These are phyloP conservation scores for Papilio dardanus DNA, from an alignment of 1,140 invertebrate species.

Conservation along the genomic window DNA sequence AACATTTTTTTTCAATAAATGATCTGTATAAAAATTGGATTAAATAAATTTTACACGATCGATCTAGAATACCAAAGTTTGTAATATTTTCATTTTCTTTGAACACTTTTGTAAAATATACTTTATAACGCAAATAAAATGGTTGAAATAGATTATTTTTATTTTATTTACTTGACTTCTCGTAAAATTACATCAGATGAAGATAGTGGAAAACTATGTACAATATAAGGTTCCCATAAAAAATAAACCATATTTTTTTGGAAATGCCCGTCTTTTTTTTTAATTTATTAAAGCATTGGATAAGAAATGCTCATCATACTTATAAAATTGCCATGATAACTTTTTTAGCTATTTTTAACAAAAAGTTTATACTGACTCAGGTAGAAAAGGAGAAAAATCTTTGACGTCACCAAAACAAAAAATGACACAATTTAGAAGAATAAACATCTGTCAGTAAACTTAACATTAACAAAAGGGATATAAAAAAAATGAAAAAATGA, in stretches of 20 bases:
- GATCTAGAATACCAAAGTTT: not conserved
- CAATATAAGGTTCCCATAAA: too few relatives aligned
- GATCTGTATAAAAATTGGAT: slow-evolving; percentile 2
- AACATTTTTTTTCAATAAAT: not conserved
- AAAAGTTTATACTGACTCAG: not conserved
- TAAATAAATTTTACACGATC: not conserved
- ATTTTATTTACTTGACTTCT: slow-evolving; percentile 44
- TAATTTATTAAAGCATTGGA: too few relatives aligned
- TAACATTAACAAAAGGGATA: slow-evolving; percentile 12
- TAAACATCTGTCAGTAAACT: slow-evolving; percentile 24
- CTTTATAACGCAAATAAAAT: slow-evolving; percentile 55
- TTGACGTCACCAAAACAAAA: not conserved
- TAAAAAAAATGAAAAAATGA: slow-evolving; percentile 41
- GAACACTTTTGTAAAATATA: slow-evolving; percentile 51
- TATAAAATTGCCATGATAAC: too few relatives aligned
- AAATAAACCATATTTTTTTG: too few relatives aligned
- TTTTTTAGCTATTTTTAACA: not conserved
- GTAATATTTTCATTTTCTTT: slow-evolving; percentile 39
- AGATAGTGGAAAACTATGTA: too few relatives aligned
- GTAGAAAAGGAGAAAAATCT: not conserved
- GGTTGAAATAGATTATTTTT: slow-evolving; percentile 45
- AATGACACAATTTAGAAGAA: slow-evolving; percentile 22
- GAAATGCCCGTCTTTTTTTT: too few relatives aligned
- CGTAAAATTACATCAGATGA: too few relatives aligned
- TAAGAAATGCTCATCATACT: too few relatives aligned